Evolutionary conservation across 2,888 invertebrate genomes (phyloP).

Genomic region (Ectemnius continuus): DNA sequence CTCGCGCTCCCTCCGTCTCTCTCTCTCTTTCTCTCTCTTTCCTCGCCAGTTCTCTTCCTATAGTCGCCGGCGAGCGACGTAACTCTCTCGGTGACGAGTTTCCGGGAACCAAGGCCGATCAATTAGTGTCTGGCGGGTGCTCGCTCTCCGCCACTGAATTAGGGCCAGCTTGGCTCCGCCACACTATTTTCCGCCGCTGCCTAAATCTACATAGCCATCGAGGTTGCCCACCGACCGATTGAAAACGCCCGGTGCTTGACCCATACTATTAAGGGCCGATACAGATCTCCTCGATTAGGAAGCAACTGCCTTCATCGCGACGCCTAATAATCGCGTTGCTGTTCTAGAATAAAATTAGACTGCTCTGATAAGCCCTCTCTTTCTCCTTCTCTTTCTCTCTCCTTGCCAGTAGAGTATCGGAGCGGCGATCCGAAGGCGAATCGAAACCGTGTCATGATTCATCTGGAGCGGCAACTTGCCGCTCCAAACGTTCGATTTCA

Average conservation of each 20-base stretch:
- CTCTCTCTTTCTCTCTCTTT: not conserved
- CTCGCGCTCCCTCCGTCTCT: conserved; percentile 12
- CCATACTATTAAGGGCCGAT: no score
- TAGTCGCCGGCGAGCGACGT: conserved; percentile 43
- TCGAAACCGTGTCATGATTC: conserved; percentile 13
- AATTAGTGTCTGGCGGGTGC: conserved; percentile 30
- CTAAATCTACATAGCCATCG: conserved; percentile 1
- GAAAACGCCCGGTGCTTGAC: no score
- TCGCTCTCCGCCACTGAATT: not conserved
- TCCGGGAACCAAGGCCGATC: conserved; percentile 52
- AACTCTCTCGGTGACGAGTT: conserved; percentile 42
- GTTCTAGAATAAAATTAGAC: no score
- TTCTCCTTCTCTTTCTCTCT: no score
- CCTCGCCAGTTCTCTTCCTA: conserved; percentile 7
- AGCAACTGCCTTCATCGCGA: no score
- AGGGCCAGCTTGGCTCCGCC: not conserved
- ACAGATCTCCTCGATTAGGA: no score
- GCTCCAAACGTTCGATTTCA: not conserved
- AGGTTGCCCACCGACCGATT: not conserved
- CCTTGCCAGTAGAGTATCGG: no score
- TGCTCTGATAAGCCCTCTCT: no score
- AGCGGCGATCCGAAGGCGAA: not conserved
- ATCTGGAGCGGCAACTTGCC: conserved; percentile 3
- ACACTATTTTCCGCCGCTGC: not conserved
- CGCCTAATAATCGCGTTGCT: no score